Evolutionary conservation across 2,797 vertebrate genomes (phyloP), one percentile per base, ranked within the genome.

Genomic region (Arnoldichthys spilopterus): DNA sequence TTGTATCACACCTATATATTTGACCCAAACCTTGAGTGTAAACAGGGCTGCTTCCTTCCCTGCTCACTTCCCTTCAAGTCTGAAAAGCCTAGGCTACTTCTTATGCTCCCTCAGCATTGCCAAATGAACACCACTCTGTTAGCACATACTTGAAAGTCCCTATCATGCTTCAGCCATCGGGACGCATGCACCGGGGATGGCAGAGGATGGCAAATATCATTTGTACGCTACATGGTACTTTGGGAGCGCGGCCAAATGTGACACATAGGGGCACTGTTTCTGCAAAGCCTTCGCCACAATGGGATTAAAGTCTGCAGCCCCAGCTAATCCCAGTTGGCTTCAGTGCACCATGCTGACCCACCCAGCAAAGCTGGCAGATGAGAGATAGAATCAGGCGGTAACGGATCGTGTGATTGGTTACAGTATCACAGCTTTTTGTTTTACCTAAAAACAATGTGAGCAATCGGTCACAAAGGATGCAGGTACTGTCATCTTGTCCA

Each of bases 271-370:
- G 79, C 81, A 78, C 79, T 78, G 88, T 88, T 89, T 89, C 84
- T 90, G 82, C 87, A 92, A 92, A 93, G 89, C 91, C 83, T 89
- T 83, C 79, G 85, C 88, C 90, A 90, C 90, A 92, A 90, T 92
- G 90, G 91, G 93, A 93, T 94, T 93, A 94, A 90, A 85, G 91
- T 91, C 91, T 91, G 87, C 87, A 89, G 90, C 82, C 89, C 87
- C 86, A 86, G 84, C 89, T 93, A 93, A 93, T 93, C 92, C 91
- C 88, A 87, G 82, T 82, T 89, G 89, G 87, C 90, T 86, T 82
- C 77, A 78, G 68, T 86, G 84, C 85, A 84, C 72, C 83, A 81
- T 81, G 85, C 86, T 85, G 86, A 88, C 90, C 89, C 86, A 90
- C 87, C 78, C 87, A 53, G 62, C 51, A 78, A 84, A 84, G 81